Conservation (phyloP, 2,888 invertebrate genomes). For the Erynnis tages region DNA sequence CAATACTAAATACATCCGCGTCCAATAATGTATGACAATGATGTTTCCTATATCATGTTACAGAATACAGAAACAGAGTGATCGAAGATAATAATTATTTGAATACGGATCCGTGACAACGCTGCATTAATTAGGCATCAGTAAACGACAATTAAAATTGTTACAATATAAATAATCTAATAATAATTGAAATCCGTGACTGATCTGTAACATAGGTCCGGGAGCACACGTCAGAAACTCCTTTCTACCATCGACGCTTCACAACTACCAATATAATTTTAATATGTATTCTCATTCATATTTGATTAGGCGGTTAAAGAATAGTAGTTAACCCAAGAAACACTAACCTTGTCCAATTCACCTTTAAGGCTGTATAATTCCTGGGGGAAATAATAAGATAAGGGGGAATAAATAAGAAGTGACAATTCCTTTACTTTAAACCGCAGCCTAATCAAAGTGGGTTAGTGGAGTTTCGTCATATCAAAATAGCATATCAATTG, state of each 20-base stretch:
- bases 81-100: conserved; percentile 14
- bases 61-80: neutral
- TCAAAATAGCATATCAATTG: too few relatives aligned
- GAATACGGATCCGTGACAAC: conserved; percentile 19
- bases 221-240: neutral
- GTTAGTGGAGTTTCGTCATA: too few relatives aligned
- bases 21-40: conserved; percentile 4
- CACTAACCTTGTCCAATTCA: too few relatives aligned
- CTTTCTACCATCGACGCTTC: neutral
- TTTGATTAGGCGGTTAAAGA: too few relatives aligned
- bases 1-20: conserved; percentile 6
- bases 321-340: too few relatives aligned
- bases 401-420: too few relatives aligned
- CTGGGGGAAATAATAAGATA: too few relatives aligned
- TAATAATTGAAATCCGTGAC: conserved; percentile 19
- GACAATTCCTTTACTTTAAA: too few relatives aligned
- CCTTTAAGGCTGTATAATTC: too few relatives aligned
- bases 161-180: conserved; percentile 4
- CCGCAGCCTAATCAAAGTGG: too few relatives aligned
- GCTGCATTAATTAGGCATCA: conserved; percentile 20
- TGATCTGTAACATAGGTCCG: neutral
- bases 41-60: conserved; percentile 4
- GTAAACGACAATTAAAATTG: conserved; percentile 15
- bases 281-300: too few relatives aligned
- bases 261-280: too few relatives aligned